These are phyloP conservation scores for Harpagoxenus sublaevis DNA, from an alignment of 2,888 invertebrate species.

Conservation along the genomic window DNA sequence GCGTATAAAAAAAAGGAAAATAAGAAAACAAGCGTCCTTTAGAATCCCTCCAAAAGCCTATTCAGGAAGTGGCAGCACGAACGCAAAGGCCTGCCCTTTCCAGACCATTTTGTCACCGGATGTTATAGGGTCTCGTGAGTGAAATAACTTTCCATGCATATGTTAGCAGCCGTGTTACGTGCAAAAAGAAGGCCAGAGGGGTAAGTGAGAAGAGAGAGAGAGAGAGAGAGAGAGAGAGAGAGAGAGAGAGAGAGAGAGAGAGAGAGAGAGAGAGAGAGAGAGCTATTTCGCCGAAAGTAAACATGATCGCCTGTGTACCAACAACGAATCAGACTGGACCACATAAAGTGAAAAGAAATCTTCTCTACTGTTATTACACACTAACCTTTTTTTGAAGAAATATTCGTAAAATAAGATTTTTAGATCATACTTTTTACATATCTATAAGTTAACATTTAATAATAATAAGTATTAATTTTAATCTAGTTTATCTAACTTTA, in stretches of 20 bases:
- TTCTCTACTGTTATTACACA: neutral
- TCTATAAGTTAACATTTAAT: neutral
- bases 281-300: constrained; percentile 62
- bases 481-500: neutral
- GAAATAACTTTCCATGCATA: constrained; percentile 79
- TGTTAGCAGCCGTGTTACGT: constrained; percentile 75
- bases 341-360: neutral
- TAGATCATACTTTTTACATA: neutral
- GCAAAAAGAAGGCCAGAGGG: constrained; percentile 39
- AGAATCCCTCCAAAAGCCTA: constrained; percentile 52
- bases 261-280: neutral
- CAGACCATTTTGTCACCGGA: constrained; percentile 63
- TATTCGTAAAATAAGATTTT: neutral
- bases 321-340: constrained; percentile 23
- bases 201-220: constrained; percentile 24
- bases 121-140: constrained; percentile 58
- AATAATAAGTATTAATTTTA: neutral
- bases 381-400: neutral
- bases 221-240: constrained; percentile 15
- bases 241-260: constrained; percentile 41
- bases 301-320: constrained; percentile 19
- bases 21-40: constrained; percentile 25
- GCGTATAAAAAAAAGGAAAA: neutral
- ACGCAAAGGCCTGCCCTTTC: constrained; percentile 47
- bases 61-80: constrained; percentile 45